These are phyloP conservation scores for Gymnopithys bicolor DNA, from an alignment of 2,797 vertebrate species.

Conservation along the genomic window DNA sequence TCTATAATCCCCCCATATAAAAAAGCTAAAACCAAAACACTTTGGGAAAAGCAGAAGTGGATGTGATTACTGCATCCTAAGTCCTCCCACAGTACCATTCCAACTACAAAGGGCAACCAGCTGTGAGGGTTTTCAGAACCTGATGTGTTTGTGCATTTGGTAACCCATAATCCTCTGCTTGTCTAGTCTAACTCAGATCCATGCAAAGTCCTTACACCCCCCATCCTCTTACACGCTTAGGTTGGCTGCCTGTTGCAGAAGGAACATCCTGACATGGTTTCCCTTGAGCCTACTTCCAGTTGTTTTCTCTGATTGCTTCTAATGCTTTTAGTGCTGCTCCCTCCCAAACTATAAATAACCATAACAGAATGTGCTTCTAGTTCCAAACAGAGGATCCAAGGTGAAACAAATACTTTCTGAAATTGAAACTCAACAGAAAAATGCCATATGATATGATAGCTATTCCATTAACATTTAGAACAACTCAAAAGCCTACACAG, in stretches of 20 bases:
- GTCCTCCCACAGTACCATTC: neutral
- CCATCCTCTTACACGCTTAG: neutral
- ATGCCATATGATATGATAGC: neutral
- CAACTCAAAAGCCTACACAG: neutral
- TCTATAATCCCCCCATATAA: neutral
- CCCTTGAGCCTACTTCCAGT: neutral
- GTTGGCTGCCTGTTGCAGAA: neutral
- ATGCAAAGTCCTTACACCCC: neutral
- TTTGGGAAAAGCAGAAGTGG: neutral
- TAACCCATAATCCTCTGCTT: neutral
- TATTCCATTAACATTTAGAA: neutral
- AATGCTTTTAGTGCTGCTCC: neutral
- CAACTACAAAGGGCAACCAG: neutral
- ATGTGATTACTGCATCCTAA: no score
- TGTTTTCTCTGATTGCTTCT: neutral
- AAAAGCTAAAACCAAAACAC: neutral
- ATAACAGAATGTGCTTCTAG: neutral
- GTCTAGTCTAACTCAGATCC: neutral
- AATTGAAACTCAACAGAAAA: neutral
- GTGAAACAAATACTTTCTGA: neutral
- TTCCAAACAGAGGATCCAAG: neutral
- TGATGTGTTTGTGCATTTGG: neutral
- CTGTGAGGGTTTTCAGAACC: neutral
- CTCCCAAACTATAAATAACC: neutral
- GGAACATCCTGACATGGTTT: neutral